Evolutionary conservation across 2,888 invertebrate species (phyloP), one percentile per base, ranked within the genome.

Genomic region (Amblyjoppa fuscipennis): DNA sequence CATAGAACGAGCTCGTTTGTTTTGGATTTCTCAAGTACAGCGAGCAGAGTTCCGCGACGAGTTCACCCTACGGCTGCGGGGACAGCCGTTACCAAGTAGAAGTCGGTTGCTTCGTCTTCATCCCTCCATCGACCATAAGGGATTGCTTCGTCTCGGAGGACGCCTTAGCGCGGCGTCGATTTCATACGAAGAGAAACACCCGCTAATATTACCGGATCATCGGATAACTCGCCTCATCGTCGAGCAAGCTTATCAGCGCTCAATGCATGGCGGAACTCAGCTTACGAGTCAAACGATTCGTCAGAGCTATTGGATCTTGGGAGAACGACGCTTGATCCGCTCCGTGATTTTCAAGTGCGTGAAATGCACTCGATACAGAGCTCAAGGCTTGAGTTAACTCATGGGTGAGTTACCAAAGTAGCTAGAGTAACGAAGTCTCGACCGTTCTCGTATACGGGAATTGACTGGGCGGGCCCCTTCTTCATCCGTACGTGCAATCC

Each of bases 401-500:
- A 81, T 81, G 85, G 78, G 53, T 3, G 74, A 20, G 20, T 20
- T 20, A 20, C 20, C 20, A 20, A 20, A 20, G 20, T 20, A 20
- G 20, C 20, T 20, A 20, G 20, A 20, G 20, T 20, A 20, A 20
- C 20, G 20, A 20, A 20, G 20, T 53, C 83, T 13, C 51, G 74
- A n/a, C 66, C 83, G 9, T 86, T 86, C n/a, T 66, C 56, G 25
- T 69, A 76, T 13, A 68, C 76, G 31, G 86, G 81, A 0, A 77
- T 86, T 13, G 81, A 86, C 49, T 86, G 81, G 16, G 83, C 81
- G 53, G 81, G 81, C 6, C 82, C 82, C 1, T 41, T 82, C 28
- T 31, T 51, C 20, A n/a, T 76, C 25, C 69, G 70, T 73, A 1
- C 81, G 85, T 25, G 87, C 87, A 0, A 69, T 84, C 0, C 85